Conservation (phyloP, 2,797 vertebrate species). For the Pangasius sanitwongsei region DNA sequence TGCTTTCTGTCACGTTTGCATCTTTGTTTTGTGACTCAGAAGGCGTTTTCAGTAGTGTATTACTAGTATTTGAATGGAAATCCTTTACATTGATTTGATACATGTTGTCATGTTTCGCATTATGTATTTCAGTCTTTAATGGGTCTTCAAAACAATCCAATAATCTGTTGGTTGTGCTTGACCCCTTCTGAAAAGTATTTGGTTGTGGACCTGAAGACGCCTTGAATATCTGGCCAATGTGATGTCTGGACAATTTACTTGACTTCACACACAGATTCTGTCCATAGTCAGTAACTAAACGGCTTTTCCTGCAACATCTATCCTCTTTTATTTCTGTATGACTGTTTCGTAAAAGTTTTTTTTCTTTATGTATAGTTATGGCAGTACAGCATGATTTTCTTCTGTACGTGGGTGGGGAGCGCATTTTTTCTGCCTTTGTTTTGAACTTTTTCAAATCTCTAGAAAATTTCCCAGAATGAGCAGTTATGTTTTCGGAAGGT, state of each 20-base stretch:
- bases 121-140: not conserved
- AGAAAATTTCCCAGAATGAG: not conserved
- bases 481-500: not conserved
- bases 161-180: too few relatives aligned
- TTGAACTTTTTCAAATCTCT: not conserved
- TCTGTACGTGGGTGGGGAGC: too few relatives aligned
- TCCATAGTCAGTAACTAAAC: not conserved
- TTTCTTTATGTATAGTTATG: not conserved
- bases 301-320: not conserved
- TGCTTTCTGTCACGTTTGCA: not conserved
- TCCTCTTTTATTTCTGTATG: not conserved
- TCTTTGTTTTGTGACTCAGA: not conserved
- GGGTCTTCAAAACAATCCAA: not conserved
- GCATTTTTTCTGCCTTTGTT: not conserved
- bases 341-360: not conserved
- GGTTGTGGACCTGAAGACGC: not conserved
- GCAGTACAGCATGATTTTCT: not conserved
- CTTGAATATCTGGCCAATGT: not conserved
- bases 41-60: not conserved
- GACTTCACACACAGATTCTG: not conserved
- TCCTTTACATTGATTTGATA: not conserved
- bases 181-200: not conserved
- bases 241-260: not conserved
- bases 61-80: not conserved
- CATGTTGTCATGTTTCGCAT: not conserved